Conservation (phyloP, 2,888 invertebrate genomes). For the Aleiodes leptofemur region DNA sequence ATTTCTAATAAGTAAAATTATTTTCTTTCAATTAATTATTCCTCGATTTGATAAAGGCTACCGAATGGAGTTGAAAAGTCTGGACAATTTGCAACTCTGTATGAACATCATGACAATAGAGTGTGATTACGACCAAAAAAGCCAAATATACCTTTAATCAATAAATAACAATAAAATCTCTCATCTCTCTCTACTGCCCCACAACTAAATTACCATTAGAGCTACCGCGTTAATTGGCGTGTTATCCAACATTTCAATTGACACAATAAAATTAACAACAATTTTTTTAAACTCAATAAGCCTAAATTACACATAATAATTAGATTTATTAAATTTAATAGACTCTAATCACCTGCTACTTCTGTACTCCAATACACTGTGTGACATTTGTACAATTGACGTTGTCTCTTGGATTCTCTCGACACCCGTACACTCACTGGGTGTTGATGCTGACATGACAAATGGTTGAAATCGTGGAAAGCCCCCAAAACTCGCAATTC, state of each 20-base stretch:
- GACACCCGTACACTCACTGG: conserved; percentile 61
- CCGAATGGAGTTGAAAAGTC: no score
- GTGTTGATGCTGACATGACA: conserved; percentile 68
- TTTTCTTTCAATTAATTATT: no score
- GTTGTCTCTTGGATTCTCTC: conserved; percentile 63
- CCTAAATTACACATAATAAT: conserved; percentile 6
- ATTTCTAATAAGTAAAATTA: no score
- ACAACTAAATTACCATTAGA: conserved; percentile 10
- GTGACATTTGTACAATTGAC: conserved; percentile 69
- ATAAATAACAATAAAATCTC: background rate
- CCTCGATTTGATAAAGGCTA: no score
- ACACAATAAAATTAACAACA: conserved; percentile 5
- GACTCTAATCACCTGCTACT: conserved; percentile 66
- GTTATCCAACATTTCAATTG: conserved; percentile 1
- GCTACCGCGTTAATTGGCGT: no score
- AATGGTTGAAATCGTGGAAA: conserved; percentile 72
- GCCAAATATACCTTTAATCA: no score
- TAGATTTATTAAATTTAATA: conserved; percentile 19
- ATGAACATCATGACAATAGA: no score
- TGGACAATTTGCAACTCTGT: no score
- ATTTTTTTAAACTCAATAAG: background rate
- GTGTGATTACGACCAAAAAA: no score
- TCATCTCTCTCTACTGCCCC: background rate
- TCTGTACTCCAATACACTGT: conserved; percentile 71
- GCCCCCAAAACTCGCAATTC: conserved; percentile 70